These are phyloP conservation scores for Garra rufa DNA, from an alignment of 2,113 vertebrate species.

Conservation along the genomic window DNA sequence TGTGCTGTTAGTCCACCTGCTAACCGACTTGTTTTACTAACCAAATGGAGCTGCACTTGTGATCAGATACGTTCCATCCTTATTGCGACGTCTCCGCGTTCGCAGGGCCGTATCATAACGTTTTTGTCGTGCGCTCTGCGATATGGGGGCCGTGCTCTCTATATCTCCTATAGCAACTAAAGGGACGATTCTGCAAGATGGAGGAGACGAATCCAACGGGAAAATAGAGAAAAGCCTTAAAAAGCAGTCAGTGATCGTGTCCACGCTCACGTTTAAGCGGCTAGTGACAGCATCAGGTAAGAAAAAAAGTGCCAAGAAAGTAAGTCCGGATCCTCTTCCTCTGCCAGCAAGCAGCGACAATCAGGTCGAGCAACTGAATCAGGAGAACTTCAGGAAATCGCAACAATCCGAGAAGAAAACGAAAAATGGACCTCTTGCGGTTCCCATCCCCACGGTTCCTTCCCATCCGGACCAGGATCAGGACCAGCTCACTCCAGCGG, in stretches of 20 bases:
- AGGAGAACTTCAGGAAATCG: slow-evolving; percentile 70
- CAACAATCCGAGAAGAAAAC: slow-evolving; percentile 69
- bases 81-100: slow-evolving; percentile 13
- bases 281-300: slow-evolving; percentile 86
- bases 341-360: slow-evolving; percentile 55
- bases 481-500: slow-evolving; percentile 45
- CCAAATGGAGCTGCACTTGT: slow-evolving; percentile 27
- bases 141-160: slow-evolving; percentile 94
- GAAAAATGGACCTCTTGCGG: slow-evolving; percentile 78
- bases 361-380: slow-evolving; percentile 75
- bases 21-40: neutral
- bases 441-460: slow-evolving; percentile 80
- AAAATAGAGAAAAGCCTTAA: slow-evolving; percentile 86
- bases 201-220: slow-evolving; percentile 48
- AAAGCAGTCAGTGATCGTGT: slow-evolving; percentile 86
- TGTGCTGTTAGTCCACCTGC: neutral
- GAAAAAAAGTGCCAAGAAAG: slow-evolving; percentile 91
- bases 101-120: slow-evolving; percentile 27
- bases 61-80: slow-evolving; percentile 31
- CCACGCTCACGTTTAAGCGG: slow-evolving; percentile 88
- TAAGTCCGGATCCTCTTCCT: slow-evolving; percentile 81
- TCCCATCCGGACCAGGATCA: slow-evolving; percentile 36
- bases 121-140: slow-evolving; percentile 34
- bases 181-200: slow-evolving; percentile 70
- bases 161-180: slow-evolving; percentile 84